Conservation (phyloP, 2,888 invertebrate species). For the Parasteatoda lunata region DNA sequence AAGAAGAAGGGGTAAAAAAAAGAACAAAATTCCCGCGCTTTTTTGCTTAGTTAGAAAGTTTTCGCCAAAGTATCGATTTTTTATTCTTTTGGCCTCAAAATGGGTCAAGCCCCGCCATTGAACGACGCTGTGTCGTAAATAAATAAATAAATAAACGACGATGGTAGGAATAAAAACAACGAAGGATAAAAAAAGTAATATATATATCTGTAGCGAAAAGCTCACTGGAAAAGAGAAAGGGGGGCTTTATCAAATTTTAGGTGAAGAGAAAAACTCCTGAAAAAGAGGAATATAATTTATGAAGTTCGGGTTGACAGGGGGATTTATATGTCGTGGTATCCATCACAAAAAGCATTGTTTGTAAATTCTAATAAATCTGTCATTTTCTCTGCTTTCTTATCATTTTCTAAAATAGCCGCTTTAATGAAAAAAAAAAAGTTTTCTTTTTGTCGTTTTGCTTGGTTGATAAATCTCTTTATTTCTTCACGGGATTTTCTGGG, state of each 20-base stretch:
- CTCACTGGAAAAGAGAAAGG: neutral
- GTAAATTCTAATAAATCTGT: constrained; percentile 2
- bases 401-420: neutral
- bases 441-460: neutral
- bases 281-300: constrained; percentile 40
- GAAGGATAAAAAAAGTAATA: constrained; percentile 26
- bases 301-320: constrained; percentile 24
- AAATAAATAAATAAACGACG: constrained; percentile 22
- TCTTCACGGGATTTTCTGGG: too few relatives aligned
- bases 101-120: constrained; percentile 40
- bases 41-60: constrained; percentile 58
- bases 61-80: constrained; percentile 62
- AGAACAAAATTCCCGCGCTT: constrained; percentile 34
- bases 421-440: neutral
- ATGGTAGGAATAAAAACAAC: constrained; percentile 18
- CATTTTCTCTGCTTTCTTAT: neutral
- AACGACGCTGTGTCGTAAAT: constrained; percentile 44
- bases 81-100: constrained; percentile 27
- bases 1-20: constrained; percentile 11
- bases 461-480: too few relatives aligned
- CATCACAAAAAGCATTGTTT: neutral
- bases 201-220: constrained; percentile 46
- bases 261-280: constrained; percentile 31
- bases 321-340: constrained; percentile 26
- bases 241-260: constrained; percentile 58